A percentile compares a stretch with the other conserved stretches of the same genome.
These are phyloP conservation scores for Typhlichthys eigenmanni DNA, from an alignment of 2,797 vertebrate species.

Conservation along the genomic window DNA sequence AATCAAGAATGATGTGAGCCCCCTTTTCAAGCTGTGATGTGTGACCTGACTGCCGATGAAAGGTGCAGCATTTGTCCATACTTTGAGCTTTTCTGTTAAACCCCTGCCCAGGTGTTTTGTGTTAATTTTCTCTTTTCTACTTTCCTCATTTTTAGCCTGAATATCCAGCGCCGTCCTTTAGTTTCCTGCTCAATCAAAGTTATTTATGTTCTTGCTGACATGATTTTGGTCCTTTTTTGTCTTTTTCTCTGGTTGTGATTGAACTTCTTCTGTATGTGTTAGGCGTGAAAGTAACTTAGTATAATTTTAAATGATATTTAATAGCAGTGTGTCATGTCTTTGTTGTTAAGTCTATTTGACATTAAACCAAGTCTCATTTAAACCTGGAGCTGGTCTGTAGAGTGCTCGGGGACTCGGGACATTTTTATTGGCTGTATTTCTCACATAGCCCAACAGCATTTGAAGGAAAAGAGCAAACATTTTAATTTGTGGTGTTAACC, in stretches of 20 bases:
- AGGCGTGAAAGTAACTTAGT: slow-evolving; percentile 8
- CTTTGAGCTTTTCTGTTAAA: not conserved
- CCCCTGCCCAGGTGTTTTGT: no score
- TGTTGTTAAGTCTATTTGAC: not conserved
- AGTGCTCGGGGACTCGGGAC: no score
- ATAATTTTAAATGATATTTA: slow-evolving; percentile 37
- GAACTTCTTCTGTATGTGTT: not conserved
- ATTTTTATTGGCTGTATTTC: no score
- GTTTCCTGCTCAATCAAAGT: slow-evolving; percentile 40
- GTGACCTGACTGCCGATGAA: slow-evolving; percentile 17
- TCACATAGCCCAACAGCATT: no score
- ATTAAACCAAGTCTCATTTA: not conserved
- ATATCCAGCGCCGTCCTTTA: slow-evolving; percentile 16
- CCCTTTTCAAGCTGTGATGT: slow-evolving; percentile 13
- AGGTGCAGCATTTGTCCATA: slow-evolving; percentile 24
- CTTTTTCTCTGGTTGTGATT: not conserved
- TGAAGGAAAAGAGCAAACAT: no score
- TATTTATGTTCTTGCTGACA: slow-evolving; percentile 16
- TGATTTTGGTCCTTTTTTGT: slow-evolving; percentile 2
- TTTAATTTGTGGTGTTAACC: no score
- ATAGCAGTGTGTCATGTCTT: slow-evolving; percentile 16
- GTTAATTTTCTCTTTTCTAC: no score
- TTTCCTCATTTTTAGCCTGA: slow-evolving; percentile 6
- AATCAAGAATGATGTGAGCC: no score
- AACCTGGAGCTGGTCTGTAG: no score